These are phyloP conservation scores for Habroteleia sp. DNA, from an alignment of 2,888 invertebrate genomes.

Conservation along the genomic window DNA sequence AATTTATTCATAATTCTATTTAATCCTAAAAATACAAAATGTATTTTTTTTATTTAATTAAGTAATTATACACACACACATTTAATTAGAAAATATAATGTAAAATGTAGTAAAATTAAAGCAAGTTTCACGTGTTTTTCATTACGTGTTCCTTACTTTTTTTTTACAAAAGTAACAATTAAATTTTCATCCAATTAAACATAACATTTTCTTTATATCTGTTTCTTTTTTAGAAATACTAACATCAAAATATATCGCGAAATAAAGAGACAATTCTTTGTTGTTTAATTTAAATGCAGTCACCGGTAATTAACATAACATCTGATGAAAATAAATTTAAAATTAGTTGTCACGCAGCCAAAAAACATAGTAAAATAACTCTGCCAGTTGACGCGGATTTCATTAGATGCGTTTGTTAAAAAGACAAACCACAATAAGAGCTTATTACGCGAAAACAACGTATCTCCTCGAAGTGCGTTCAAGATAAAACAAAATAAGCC, in stretches of 20 bases:
- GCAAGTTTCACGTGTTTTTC: too few species aligned
- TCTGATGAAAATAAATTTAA: conserved; percentile 37
- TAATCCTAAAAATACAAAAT: too few species aligned
- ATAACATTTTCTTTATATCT: too few species aligned
- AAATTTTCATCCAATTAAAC: too few species aligned
- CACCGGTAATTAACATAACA: conserved; percentile 45
- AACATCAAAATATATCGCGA: conserved; percentile 6
- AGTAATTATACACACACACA: too few species aligned
- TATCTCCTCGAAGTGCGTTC: not conserved
- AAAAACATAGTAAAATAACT: conserved; percentile 13
- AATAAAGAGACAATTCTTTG: conserved; percentile 14
- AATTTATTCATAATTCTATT: too few species aligned
- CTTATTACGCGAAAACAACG: conserved; percentile 22
- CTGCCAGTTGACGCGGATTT: conserved; percentile 31
- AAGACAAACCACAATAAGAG: conserved; percentile 26
- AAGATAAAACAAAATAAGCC: conserved; percentile 2
- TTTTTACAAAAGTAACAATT: too few species aligned
- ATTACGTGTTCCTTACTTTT: too few species aligned
- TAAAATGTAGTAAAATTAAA: too few species aligned
- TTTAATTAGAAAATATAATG: too few species aligned
- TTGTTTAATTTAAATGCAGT: conserved; percentile 32
- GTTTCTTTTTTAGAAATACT: too few species aligned
- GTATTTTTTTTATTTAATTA: too few species aligned
- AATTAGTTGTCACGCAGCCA: conserved; percentile 40
- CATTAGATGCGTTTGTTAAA: conserved; percentile 38